Conservation (phyloP, 2,888 invertebrate species). For the Parochlus steinenii region DNA sequence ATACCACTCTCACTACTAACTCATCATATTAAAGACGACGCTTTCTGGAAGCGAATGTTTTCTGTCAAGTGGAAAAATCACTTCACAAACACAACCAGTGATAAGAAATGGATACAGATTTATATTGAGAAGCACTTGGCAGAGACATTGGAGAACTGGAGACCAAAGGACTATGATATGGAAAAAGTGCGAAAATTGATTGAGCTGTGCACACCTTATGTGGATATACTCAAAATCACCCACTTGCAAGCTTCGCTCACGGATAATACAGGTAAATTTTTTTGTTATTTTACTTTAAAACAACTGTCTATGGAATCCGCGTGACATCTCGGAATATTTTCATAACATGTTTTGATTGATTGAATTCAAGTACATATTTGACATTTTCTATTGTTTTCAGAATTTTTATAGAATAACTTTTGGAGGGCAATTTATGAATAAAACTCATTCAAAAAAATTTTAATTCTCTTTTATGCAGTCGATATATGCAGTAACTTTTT, state of each 20-base stretch:
- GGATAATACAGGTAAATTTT: constrained; percentile 16
- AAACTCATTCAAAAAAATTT: no score
- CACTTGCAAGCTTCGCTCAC: constrained; percentile 24
- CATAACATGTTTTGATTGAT: not conserved
- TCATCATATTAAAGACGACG: constrained; percentile 24
- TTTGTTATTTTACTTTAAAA: not conserved
- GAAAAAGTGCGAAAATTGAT: constrained; percentile 23
- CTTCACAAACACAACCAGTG: constrained; percentile 14
- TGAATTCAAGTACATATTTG: not conserved
- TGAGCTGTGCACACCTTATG: constrained; percentile 26
- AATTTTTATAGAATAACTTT: not conserved
- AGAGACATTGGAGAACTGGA: constrained; percentile 27
- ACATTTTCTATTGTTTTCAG: not conserved
- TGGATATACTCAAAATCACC: constrained; percentile 26
- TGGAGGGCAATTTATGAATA: no score
- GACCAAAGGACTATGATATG: constrained; percentile 26
- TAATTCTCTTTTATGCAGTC: no score
- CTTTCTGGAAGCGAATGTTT: constrained; percentile 27
- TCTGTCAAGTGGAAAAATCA: constrained; percentile 23
- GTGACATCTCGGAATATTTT: no score
- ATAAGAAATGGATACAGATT: constrained; percentile 25
- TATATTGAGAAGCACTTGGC: constrained; percentile 31
- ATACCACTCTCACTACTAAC: constrained; percentile 25
- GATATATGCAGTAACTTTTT: no score
- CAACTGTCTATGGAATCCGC: no score